Evolutionary conservation across 2,888 invertebrate species (phyloP), one percentile per base, ranked within the genome.

Genomic region (Plutella xylostella): DNA sequence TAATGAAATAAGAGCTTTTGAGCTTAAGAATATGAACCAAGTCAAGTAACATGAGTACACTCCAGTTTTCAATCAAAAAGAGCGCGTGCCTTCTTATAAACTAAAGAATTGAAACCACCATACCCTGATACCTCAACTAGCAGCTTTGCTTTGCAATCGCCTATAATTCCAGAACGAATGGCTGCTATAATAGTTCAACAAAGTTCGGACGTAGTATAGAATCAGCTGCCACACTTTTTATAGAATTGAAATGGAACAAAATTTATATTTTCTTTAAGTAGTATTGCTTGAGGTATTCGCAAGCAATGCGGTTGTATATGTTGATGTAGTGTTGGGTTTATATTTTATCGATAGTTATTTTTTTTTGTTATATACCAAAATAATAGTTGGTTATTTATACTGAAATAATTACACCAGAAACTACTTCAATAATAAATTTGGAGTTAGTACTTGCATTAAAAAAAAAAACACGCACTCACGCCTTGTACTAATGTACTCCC

Each of bases 41-140:
- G 74, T 76, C 75, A 75, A 75, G 75, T 74, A 76, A 75, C 72
- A 67, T 60, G 75, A 76, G 75, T 9, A 4, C n/a, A 34, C 34
- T 34, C 14, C 14, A 15, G 9, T 28, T 28, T 28, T 28, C 11
- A 28, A 28, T 28, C 3, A 9, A n/a, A 28, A 34, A 17, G 34
- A 14, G 15, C 34, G 34, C 34, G 34, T 34, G 15, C 17, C 15
- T 33, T 28, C n/a, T 12, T 28, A 4, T 28, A 28, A 28, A n/a
- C n/a, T n/a, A n/a, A n/a, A n/a, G n/a, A n/a, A n/a, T n/a, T 28
- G 4, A 28, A 28, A 28, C 3, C 22, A 22, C 9, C 9, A 9
- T 28, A 28, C 3, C 28, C 4, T 4, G 28, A 28, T n/a, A 9
- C 7, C 28, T n/a, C n/a, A n/a, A n/a, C n/a, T n/a, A n/a, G n/a